A percentile compares a stretch with the other conserved stretches of the same genome.
Conservation (phyloP, 2,113 vertebrate species). For the Columbina picui region DNA sequence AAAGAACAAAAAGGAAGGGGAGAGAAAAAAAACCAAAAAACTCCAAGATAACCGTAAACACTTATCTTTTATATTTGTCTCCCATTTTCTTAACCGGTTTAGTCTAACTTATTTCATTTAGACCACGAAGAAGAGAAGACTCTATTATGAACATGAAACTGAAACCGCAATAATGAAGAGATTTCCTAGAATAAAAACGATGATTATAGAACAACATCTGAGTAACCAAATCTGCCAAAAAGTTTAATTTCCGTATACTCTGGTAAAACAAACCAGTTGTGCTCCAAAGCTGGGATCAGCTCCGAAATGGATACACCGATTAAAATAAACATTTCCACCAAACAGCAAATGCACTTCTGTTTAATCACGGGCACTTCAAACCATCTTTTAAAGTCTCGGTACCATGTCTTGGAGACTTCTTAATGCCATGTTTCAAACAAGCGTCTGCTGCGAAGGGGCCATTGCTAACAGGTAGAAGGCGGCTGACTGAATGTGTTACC, state of each 20-base stretch:
- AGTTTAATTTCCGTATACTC: constrained; percentile 68
- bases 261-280: constrained; percentile 63
- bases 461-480: background rate
- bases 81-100: constrained; percentile 46
- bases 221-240: constrained; percentile 73
- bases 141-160: constrained; percentile 64
- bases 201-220: constrained; percentile 74
- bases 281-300: constrained; percentile 52
- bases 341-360: constrained; percentile 41
- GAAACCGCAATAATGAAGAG: constrained; percentile 77
- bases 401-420: background rate
- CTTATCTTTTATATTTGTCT: constrained; percentile 16
- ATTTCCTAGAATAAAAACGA: constrained; percentile 78
- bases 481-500: background rate
- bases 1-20: background rate
- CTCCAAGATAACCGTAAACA: constrained; percentile 4
- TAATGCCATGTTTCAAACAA: background rate
- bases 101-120: constrained; percentile 62
- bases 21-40: too few relatives aligned
- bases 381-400: background rate
- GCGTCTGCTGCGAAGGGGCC: background rate
- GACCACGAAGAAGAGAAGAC: constrained; percentile 32
- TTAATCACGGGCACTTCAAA: constrained; percentile 9
- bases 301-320: constrained; percentile 59
- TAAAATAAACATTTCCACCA: constrained; percentile 64